Evolutionary conservation across 2,888 invertebrate species (phyloP), one percentile per base, ranked within the genome.

Genomic region (Eupithecia tripunctaria): DNA sequence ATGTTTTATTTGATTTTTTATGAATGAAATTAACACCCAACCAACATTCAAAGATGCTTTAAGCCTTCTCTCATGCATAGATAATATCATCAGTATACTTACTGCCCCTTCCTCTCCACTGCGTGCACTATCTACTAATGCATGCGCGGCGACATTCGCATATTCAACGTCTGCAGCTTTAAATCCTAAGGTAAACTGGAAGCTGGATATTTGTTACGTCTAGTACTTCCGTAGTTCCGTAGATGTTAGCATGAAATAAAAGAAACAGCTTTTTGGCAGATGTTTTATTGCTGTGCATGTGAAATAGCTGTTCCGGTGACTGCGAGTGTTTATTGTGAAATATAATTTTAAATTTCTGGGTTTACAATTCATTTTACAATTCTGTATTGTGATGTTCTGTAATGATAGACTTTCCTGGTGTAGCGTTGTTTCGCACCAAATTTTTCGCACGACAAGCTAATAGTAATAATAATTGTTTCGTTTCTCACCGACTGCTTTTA

Each of bases 161-260:
- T 75, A 75, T 74, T 70, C 75, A 75, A 69, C 71, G 66, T 56
- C 70, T 71, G 75, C 76, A 68, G 68, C 67, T 67, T 70, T 73
- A 71, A 67, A 72, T 66, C 62, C 63, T 66, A 56, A 72, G 43
- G 65, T 62, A 71, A 66, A 43, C 67, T 47, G 69, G 29, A 38
- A 18, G 38, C 21, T 43, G 36, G 47, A 63, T 36, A 63, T 62
- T 51, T 70, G 70, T 70, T 38, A 70, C 64, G 21, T 29, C 41
- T 41, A 38, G 64, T 38, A 63, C n/a, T n/a, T 38, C 63, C 47
- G 21, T 41, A 65, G 8, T 25, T 43, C 15, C 41, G 25, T 25
- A 41, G 43, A 21, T 6, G 21, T 65, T n/a, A 18, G 25, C 25
- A 38, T 38, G 14, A 64, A 64, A 68, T 68, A 68, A 60, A 68